phyloP scores from a whole-genome alignment of 2,888 invertebrate genomes.

The Dasysyrphus tricinctus region DNA sequence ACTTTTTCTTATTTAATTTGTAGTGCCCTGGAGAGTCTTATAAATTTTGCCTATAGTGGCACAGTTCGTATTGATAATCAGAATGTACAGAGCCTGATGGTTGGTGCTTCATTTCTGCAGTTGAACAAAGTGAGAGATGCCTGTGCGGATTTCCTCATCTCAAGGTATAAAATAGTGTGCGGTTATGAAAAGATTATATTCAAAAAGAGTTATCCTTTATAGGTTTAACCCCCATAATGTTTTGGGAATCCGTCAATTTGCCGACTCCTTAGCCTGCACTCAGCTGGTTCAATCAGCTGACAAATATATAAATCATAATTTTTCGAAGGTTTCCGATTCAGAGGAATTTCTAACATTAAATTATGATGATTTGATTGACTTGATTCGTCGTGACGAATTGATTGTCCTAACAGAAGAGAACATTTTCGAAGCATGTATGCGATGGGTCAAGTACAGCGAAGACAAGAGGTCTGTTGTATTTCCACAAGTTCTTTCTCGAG shows the following conservation, averaged over 20 bases:
- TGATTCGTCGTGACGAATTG: conserved; percentile 90
- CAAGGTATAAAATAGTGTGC: conserved; percentile 84
- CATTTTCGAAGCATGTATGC: conserved; percentile 93
- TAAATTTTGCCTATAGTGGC: conserved; percentile 94
- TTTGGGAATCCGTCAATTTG: conserved; percentile 91
- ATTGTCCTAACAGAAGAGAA: conserved; percentile 91
- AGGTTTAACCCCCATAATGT: conserved; percentile 92
- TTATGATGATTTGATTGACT: conserved; percentile 87
- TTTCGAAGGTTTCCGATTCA: conserved; percentile 89
- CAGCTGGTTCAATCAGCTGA: conserved; percentile 89
- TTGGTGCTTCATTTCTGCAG: conserved; percentile 93
- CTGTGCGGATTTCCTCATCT: conserved; percentile 91
- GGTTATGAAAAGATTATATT: not conserved
- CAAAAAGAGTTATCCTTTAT: conserved; percentile 75
- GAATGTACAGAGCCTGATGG: conserved; percentile 93
- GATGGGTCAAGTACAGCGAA: conserved; percentile 89
- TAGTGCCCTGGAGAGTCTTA: conserved; percentile 91
- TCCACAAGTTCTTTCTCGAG: conserved; percentile 89
- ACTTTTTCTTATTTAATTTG: conserved; percentile 58
- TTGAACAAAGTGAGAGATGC: conserved; percentile 91
- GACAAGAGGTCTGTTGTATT: conserved; percentile 86
- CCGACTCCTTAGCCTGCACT: conserved; percentile 90
- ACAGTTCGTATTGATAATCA: conserved; percentile 89
- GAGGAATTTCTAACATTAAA: conserved; percentile 89
- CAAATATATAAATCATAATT: conserved; percentile 91